A percentile compares a stretch with the other conserved stretches of the same genome.
phyloP scores from a whole-genome alignment of 2,888 invertebrate species.

The Dromius quadrimaculatus region DNA sequence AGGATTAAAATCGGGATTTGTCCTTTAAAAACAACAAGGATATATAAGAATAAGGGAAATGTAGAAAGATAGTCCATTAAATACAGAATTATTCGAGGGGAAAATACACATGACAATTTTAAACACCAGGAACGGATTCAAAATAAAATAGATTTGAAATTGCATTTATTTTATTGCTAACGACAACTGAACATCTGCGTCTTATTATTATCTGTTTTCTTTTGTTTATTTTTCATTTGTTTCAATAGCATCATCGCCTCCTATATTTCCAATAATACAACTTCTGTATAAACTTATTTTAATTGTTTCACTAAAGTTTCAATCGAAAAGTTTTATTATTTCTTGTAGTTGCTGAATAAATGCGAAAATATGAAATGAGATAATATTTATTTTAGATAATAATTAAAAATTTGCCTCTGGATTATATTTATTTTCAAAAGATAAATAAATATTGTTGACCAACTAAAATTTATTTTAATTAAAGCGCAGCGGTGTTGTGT shows the following conservation, averaged over 20 bases:
- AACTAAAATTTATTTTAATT: background rate
- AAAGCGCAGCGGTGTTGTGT: too few species aligned
- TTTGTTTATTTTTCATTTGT: slow-evolving; percentile 10
- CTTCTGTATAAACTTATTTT: slow-evolving; percentile 30
- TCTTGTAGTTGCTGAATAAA: too few species aligned
- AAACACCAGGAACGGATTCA: too few species aligned
- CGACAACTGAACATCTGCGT: background rate
- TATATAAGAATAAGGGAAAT: too few species aligned
- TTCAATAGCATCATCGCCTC: slow-evolving; percentile 13
- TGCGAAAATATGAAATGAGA: background rate
- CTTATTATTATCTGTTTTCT: slow-evolving; percentile 14
- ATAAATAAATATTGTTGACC: background rate
- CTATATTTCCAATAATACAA: slow-evolving; percentile 11
- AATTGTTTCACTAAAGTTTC: slow-evolving; percentile 43
- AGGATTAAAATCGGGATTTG: too few species aligned
- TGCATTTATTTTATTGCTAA: too few species aligned
- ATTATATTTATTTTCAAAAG: background rate
- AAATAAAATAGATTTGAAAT: too few species aligned
- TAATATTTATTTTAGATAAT: background rate
- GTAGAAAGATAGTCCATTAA: too few species aligned
- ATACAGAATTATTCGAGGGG: too few species aligned
- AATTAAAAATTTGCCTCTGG: background rate
- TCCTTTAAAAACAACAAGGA: too few species aligned
- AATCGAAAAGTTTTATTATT: slow-evolving; percentile 15
- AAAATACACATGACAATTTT: too few species aligned